Base-by-base conservation (phyloP, 2,797 vertebrate genomes). In the Myotis pilosus region DNA sequence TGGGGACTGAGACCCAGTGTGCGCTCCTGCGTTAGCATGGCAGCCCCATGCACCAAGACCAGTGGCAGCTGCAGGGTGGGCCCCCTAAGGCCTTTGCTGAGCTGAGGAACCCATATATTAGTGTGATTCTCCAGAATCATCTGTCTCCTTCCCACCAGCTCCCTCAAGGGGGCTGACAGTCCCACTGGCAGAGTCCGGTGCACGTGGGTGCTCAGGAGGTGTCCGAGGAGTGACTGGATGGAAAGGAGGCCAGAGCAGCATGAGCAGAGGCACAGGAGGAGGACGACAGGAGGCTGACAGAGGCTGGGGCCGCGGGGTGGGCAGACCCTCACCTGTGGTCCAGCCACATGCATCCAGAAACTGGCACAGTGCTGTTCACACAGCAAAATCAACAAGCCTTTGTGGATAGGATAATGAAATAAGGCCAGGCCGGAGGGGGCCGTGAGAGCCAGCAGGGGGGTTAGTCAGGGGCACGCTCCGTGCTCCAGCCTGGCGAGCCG, bases 271-370 rank as follows among this genome's bases (percentile, higher is more conserved):
- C 44, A 0, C 0, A 3, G 81, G 8, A 30, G 16, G 36, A 44
- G 28, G 57, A 23, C 0, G 0, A 5, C 0, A 5, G 71, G 79
- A 17, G 25, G 22, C 66, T 15, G 51, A 3, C 23, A 51, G 28
- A 38, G 69, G 8, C 17, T 7, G 2, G 33, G 57, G 86, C 3
- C 0, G 0, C n/a, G 0, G 5, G 3, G 2, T 12, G 15, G 51
- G 13, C n/a, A 36, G 57, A 10, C 15, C 5, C 11, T 16, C 0
- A 0, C 51, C 36, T 0, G 7, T 0, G n/a, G 30, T 6, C 17
- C 2, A 10, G 36, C 68, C 60, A 3, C 6, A 3, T 8, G 16
- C 38, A 23, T 28, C 49, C 38, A 16, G 62, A 8, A 15, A 20
- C 51, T 1, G 28, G 57, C 9, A 4, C 47, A 5, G 0, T 0